A percentile compares a stretch with the other conserved stretches of the same genome.
These are phyloP conservation scores for Calycopis cecrops DNA, from an alignment of 1,140 invertebrate genomes.

Conservation along the genomic window DNA sequence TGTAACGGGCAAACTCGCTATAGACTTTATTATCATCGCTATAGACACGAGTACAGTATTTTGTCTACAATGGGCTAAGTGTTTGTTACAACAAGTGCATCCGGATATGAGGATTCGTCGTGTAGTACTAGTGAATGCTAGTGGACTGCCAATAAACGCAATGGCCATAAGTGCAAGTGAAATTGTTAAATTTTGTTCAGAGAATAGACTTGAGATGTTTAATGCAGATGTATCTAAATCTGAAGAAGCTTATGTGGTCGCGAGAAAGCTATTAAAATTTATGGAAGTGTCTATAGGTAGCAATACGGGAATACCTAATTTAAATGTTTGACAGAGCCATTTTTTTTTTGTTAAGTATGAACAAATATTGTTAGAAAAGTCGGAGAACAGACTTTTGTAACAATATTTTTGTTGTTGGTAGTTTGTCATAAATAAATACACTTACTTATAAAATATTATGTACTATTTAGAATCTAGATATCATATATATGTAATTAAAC, in stretches of 20 bases:
- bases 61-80: slow-evolving; percentile 57
- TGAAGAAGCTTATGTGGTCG: slow-evolving; percentile 43
- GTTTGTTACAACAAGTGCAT: slow-evolving; percentile 45
- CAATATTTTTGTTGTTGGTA: too few relatives aligned
- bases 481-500: too few relatives aligned
- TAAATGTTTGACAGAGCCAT: slow-evolving; percentile 59
- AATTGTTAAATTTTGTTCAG: slow-evolving; percentile 46
- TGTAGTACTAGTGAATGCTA: slow-evolving; percentile 53
- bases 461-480: too few relatives aligned
- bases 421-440: too few relatives aligned
- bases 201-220: slow-evolving; percentile 55
- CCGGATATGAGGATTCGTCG: slow-evolving; percentile 53
- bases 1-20: slow-evolving; percentile 50
- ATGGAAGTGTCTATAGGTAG: slow-evolving; percentile 57
- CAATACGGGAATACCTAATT: slow-evolving; percentile 60
- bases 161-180: slow-evolving; percentile 56
- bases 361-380: too few relatives aligned
- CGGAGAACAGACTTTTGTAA: too few relatives aligned
- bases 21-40: slow-evolving; percentile 59
- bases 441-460: too few relatives aligned
- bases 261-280: slow-evolving; percentile 50
- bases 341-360: too few relatives aligned
- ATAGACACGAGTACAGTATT: slow-evolving; percentile 56
- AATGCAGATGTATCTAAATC: slow-evolving; percentile 49
- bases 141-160: slow-evolving; percentile 45